Percentiles rank a stretch among this genome's conserved stretches.
These are phyloP conservation scores for Venusia cambrica DNA, from an alignment of 2,888 invertebrate genomes.

Conservation along the genomic window DNA sequence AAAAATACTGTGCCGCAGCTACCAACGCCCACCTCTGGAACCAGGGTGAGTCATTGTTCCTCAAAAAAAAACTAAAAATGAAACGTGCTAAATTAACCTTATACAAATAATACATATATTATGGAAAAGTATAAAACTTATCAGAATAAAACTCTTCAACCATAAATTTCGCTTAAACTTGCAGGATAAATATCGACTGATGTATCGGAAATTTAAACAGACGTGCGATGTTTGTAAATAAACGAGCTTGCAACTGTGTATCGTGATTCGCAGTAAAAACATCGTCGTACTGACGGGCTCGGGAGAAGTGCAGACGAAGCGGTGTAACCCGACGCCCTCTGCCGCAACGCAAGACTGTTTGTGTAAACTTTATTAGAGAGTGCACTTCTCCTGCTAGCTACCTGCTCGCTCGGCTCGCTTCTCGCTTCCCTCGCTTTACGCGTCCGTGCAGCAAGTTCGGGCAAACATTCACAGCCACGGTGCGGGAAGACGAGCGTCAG, in stretches of 20 bases:
- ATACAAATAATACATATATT: too few relatives aligned
- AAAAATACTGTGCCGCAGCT: too few relatives aligned
- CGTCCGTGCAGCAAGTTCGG: slow-evolving; percentile 71
- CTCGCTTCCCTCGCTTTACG: slow-evolving; percentile 58
- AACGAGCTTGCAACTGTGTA: slow-evolving; percentile 65
- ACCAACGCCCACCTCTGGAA: too few relatives aligned
- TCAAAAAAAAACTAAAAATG: too few relatives aligned
- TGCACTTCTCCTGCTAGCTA: slow-evolving; percentile 47
- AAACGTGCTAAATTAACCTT: too few relatives aligned
- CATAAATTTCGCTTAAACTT: slow-evolving; percentile 34
- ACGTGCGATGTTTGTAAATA: slow-evolving; percentile 63
- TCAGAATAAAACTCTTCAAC: too few relatives aligned
- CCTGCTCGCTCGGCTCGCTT: slow-evolving; percentile 34
- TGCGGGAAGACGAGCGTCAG: too few relatives aligned
- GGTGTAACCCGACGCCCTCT: slow-evolving; percentile 58
- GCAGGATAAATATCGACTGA: slow-evolving; percentile 57
- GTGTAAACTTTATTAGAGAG: slow-evolving; percentile 77
- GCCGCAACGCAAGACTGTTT: slow-evolving; percentile 64
- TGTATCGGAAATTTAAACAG: slow-evolving; percentile 62
- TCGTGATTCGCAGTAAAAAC: slow-evolving; percentile 74
- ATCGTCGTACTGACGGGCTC: slow-evolving; percentile 59
- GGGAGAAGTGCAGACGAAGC: slow-evolving; percentile 38
- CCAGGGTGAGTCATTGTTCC: too few relatives aligned
- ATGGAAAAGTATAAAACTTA: too few relatives aligned
- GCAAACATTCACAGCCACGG: too few relatives aligned